A percentile compares a stretch with the other conserved stretches of the same genome.
Evolutionary conservation across 2,113 vertebrate species (phyloP).

Genomic region (Cariama cristata): DNA sequence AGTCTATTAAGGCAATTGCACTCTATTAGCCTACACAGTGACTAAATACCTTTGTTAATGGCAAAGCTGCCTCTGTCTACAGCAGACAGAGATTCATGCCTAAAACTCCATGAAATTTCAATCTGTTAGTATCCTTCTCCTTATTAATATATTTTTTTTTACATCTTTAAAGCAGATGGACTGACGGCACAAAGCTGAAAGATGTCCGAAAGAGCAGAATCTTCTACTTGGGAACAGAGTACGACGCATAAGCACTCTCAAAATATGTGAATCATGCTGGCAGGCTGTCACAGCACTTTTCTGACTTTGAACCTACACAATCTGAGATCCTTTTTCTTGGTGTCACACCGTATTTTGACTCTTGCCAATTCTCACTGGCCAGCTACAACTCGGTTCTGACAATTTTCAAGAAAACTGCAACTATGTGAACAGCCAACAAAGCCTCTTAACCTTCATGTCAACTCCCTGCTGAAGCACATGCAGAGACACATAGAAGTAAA

Average conservation of each 20-base stretch:
- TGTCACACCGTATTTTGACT: neutral
- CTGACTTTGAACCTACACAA: neutral
- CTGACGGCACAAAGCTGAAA: neutral
- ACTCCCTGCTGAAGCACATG: neutral
- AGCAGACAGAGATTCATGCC: neutral
- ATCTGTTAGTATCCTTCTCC: neutral
- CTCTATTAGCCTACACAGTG: neutral
- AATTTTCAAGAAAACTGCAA: neutral
- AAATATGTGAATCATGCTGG: neutral
- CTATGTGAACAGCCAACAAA: neutral
- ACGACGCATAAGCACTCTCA: neutral
- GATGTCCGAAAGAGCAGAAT: neutral
- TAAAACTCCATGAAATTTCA: neutral
- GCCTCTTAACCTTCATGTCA: rapidly evolving
- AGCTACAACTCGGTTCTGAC: neutral
- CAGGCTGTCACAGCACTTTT: neutral
- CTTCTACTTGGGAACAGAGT: neutral
- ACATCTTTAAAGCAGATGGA: neutral
- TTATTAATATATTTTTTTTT: neutral
- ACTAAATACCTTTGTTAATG: neutral
- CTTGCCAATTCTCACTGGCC: neutral
- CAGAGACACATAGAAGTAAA: neutral
- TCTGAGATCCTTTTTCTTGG: neutral
- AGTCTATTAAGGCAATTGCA: neutral
- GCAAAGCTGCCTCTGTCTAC: neutral